Conservation (phyloP, 2,888 invertebrate genomes). For the Hololepta plana region DNA sequence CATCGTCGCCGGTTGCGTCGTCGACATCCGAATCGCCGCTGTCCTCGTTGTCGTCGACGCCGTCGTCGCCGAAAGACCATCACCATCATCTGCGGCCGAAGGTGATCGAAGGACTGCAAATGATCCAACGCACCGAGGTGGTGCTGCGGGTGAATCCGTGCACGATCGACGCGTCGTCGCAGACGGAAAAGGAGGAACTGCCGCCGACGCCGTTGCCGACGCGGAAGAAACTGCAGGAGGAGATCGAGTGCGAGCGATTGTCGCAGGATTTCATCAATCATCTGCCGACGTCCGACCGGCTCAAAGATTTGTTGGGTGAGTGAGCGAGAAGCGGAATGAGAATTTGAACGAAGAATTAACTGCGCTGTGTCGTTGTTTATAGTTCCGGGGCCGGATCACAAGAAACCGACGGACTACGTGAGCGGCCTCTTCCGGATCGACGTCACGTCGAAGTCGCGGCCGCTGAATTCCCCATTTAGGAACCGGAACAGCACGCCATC, state of each 20-base stretch:
- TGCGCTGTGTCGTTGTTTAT: slow-evolving; percentile 11
- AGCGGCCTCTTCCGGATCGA: slow-evolving; percentile 44
- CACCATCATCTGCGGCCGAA: slow-evolving; percentile 11
- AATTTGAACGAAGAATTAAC: slow-evolving; percentile 1
- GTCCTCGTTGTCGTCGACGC: slow-evolving; percentile 13
- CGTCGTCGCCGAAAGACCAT: slow-evolving; percentile 12
- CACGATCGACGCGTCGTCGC: slow-evolving; percentile 38
- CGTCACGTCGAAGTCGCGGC: slow-evolving; percentile 30
- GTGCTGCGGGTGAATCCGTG: slow-evolving; percentile 40
- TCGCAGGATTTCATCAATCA: slow-evolving; percentile 43
- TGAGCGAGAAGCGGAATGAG: slow-evolving; percentile 4
- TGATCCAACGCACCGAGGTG: slow-evolving; percentile 44
- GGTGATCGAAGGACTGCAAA: slow-evolving; percentile 32
- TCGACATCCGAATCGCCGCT: slow-evolving; percentile 6
- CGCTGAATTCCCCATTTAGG: slow-evolving; percentile 25
- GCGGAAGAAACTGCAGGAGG: slow-evolving; percentile 49
- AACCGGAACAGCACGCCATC: slow-evolving; percentile 21
- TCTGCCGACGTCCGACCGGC: slow-evolving; percentile 41
- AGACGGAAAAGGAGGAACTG: slow-evolving; percentile 25
- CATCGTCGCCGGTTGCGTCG: slow-evolving; percentile 24
- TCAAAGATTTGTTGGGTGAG: slow-evolving; percentile 44
- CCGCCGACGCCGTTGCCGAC: slow-evolving; percentile 28
- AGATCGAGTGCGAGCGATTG: slow-evolving; percentile 60
- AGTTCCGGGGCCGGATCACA: slow-evolving; percentile 47
- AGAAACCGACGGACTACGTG: slow-evolving; percentile 51